Evolutionary conservation across 2,797 vertebrate species (phyloP).

Genomic region (Taeniopygia guttata): DNA sequence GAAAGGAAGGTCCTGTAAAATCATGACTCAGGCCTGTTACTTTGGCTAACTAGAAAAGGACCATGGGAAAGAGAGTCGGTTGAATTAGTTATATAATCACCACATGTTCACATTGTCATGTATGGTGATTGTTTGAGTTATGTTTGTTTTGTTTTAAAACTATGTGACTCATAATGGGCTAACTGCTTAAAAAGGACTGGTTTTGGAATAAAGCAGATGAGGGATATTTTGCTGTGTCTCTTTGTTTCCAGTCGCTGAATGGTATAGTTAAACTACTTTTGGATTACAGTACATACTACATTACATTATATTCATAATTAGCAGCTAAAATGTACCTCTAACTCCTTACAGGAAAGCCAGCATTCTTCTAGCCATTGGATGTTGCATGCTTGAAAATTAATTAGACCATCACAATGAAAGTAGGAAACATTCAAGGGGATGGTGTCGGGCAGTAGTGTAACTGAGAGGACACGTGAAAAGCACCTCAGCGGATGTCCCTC

Average conservation of each 20-base stretch:
- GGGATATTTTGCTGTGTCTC: background rate
- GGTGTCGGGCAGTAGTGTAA: rapidly evolving
- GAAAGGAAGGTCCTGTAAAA: background rate
- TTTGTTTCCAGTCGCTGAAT: background rate
- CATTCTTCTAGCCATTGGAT: background rate
- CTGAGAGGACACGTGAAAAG: background rate
- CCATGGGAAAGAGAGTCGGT: background rate
- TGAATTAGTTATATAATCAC: background rate
- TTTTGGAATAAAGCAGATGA: background rate
- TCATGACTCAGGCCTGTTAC: background rate
- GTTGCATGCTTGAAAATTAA: background rate
- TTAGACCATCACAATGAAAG: background rate
- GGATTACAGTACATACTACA: background rate
- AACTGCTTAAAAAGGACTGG: background rate
- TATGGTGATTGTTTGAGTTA: background rate
- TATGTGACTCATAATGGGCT: background rate
- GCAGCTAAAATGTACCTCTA: background rate
- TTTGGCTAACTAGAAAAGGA: background rate
- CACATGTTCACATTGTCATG: rapidly evolving
- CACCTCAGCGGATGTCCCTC: background rate
- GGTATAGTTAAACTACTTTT: background rate
- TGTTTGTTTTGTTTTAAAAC: background rate
- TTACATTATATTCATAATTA: background rate
- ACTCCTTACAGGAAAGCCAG: background rate
- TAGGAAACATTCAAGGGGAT: rapidly evolving